These are phyloP conservation scores for Conistra vaccinii DNA, from an alignment of 2,888 invertebrate species.

Conservation along the genomic window DNA sequence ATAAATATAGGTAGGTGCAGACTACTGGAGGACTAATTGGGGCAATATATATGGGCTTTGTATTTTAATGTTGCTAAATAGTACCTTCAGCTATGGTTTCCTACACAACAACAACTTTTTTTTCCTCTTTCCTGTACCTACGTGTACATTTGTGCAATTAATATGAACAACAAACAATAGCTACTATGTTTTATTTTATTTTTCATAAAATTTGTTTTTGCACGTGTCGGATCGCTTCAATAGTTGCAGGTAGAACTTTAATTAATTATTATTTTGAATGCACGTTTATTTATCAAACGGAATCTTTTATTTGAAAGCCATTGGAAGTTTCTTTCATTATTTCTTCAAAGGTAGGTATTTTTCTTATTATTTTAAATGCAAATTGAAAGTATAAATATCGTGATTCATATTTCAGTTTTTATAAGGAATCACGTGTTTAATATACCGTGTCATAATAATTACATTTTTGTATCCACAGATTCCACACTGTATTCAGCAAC, in stretches of 20 bases:
- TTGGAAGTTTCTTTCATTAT: slow-evolving; percentile 1
- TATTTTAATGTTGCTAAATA: too few relatives aligned
- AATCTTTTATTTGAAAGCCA: slow-evolving; percentile 6
- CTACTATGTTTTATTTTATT: not conserved
- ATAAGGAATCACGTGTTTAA: not conserved
- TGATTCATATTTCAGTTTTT: not conserved
- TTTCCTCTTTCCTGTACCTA: not conserved
- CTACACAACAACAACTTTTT: too few relatives aligned
- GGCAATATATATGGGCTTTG: too few relatives aligned
- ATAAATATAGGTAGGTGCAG: not conserved
- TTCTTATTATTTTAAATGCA: slow-evolving; percentile 6
- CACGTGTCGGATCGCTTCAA: not conserved
- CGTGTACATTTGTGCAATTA: not conserved
- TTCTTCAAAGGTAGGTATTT: slow-evolving; percentile 9
- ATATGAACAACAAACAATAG: not conserved
- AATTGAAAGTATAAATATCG: not conserved
- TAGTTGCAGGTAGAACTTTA: slow-evolving; percentile 2
- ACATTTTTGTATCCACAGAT: not conserved
- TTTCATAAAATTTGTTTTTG: not conserved
- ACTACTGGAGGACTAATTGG: not conserved
- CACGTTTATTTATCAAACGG: not conserved
- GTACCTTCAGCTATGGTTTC: too few relatives aligned
- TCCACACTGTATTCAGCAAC: too few relatives aligned
- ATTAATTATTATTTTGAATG: slow-evolving; percentile 18
- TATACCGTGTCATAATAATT: not conserved